Evolutionary conservation across 2,797 vertebrate genomes (phyloP).

Genomic region (Microctenopoma lineatum): DNA sequence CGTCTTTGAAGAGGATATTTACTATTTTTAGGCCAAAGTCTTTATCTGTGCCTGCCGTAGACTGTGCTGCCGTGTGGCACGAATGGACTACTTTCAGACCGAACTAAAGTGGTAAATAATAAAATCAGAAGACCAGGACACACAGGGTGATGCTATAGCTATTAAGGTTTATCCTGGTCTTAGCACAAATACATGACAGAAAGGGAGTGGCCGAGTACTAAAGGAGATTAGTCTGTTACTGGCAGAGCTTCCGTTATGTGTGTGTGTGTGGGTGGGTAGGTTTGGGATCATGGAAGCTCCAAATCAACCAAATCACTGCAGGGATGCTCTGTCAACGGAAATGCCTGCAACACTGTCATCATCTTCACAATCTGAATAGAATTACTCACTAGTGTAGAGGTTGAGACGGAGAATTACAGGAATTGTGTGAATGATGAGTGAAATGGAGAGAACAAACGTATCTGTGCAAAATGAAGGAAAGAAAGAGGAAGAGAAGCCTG

Average conservation of each 20-base stretch:
- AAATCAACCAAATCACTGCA: slow-evolving; percentile 41
- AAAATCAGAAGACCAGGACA: slow-evolving; percentile 23
- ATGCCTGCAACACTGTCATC: slow-evolving; percentile 50
- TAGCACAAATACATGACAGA: slow-evolving; percentile 60
- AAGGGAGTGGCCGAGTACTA: slow-evolving; percentile 60
- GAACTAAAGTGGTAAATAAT: slow-evolving; percentile 2
- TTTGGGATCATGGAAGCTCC: slow-evolving; percentile 62
- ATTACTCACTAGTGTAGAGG: slow-evolving; percentile 32
- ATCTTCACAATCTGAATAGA: slow-evolving; percentile 45
- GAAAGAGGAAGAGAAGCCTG: slow-evolving; percentile 26
- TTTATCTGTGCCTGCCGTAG: not conserved
- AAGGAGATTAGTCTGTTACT: slow-evolving; percentile 66
- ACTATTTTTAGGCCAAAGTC: not conserved
- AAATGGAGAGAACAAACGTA: slow-evolving; percentile 16
- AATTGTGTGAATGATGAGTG: slow-evolving; percentile 30
- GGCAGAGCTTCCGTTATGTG: slow-evolving; percentile 52
- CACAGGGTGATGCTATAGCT: slow-evolving; percentile 41
- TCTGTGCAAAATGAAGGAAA: not conserved
- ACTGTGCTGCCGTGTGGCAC: not conserved
- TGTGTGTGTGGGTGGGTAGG: slow-evolving; percentile 11
- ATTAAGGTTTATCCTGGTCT: slow-evolving; percentile 50
- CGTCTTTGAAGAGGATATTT: too few relatives aligned
- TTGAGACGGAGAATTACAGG: slow-evolving; percentile 14
- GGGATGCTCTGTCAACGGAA: slow-evolving; percentile 43
- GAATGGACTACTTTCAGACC: slow-evolving; percentile 3